Evolutionary conservation across 2,113 vertebrate species (phyloP).

Genomic region (Jaculus jaculus): DNA sequence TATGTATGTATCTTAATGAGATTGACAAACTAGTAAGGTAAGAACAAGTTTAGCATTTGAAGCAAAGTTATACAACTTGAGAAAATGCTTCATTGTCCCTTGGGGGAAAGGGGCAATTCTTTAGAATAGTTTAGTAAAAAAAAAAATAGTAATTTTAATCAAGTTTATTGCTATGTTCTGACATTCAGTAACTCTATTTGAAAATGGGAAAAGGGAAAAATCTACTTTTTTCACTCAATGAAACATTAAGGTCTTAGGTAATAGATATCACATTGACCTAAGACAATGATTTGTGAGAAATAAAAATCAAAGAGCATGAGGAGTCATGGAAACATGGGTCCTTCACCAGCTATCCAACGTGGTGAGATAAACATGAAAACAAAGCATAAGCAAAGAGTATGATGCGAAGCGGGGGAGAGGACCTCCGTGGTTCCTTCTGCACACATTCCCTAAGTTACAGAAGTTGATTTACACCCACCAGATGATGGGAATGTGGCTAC

Average conservation of each 20-base stretch:
- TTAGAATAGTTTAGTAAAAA: conserved; percentile 32
- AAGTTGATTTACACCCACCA: background rate
- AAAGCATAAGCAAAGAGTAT: background rate
- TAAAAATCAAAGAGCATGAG: background rate
- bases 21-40: conserved; percentile 27
- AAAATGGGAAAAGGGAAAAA: background rate
- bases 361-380: background rate
- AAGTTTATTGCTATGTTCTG: background rate
- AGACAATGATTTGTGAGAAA: background rate
- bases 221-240: conserved; percentile 2
- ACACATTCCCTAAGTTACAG: background rate
- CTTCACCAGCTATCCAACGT: background rate
- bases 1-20: background rate
- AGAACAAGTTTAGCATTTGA: conserved; percentile 7
- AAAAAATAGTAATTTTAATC: background rate
- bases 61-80: background rate
- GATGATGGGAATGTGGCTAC: background rate
- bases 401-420: background rate
- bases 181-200: background rate
- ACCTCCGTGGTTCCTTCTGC: background rate
- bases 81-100: background rate
- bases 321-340: background rate
- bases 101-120: background rate
- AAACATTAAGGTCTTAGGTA: background rate
- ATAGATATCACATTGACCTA: background rate